These are phyloP conservation scores for Rachycentron canadum DNA, from an alignment of 2,797 vertebrate species.

Conservation along the genomic window DNA sequence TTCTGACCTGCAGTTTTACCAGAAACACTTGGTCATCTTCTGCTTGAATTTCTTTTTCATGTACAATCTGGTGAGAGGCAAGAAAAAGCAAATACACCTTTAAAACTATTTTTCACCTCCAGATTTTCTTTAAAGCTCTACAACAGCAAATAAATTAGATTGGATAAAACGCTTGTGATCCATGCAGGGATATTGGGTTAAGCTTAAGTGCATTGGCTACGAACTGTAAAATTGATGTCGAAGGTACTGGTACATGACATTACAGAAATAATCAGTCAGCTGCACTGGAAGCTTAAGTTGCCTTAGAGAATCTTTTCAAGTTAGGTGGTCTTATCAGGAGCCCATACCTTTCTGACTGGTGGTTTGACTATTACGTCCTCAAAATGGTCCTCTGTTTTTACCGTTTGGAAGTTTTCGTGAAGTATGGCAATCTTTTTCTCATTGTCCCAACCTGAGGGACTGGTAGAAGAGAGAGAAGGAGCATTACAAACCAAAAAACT, in stretches of 20 bases:
- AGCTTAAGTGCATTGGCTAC: not conserved
- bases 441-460: conserved; percentile 99
- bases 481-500: conserved; percentile 36
- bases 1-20: conserved; percentile 94
- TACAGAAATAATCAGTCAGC: conserved; percentile 1
- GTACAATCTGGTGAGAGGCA: conserved; percentile 91
- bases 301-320: conserved; percentile 12
- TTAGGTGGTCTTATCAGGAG: not conserved
- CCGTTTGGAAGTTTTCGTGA: conserved; percentile 96
- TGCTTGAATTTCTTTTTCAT: conserved; percentile 98
- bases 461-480: conserved; percentile 66
- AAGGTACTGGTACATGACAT: conserved; percentile 6
- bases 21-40: conserved; percentile 99
- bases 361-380: conserved; percentile 97
- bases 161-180: not conserved
- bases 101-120: not conserved
- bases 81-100: not conserved
- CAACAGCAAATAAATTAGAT: not conserved
- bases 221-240: conserved; percentile 6
- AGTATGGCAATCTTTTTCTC: conserved; percentile 99
- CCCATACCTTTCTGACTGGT: conserved; percentile 94
- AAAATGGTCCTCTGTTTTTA: conserved; percentile 95
- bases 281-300: not conserved
- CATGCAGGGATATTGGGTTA: conserved; percentile 3
- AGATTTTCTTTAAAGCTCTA: not conserved